Evolutionary conservation across 37 sponge, comb jelly and placozoan species (phyloP).

Genomic region (Corticium candelabrum): DNA sequence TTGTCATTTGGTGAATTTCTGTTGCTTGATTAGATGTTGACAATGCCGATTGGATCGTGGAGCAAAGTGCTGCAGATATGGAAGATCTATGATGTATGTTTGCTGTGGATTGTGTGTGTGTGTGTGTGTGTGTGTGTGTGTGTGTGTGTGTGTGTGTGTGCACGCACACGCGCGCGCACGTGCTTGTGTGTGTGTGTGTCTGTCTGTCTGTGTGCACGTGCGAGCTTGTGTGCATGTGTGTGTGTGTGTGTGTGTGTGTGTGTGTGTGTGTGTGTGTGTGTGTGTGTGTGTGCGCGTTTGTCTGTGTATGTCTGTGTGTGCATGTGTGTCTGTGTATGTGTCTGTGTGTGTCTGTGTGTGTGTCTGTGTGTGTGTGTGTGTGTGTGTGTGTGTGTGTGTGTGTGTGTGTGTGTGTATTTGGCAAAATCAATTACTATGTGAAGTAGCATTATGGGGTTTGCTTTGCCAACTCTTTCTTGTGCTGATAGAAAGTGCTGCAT

Average conservation of each 20-base stretch:
- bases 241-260: constrained; percentile 5
- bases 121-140: constrained; percentile 5
- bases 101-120: too few relatives aligned
- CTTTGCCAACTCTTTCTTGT: too few relatives aligned
- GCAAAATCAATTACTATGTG: too few relatives aligned
- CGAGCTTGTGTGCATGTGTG: not conserved
- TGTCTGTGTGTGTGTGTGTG: constrained; percentile 1
- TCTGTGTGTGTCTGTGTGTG: not conserved
- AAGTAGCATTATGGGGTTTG: too few relatives aligned
- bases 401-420: too few relatives aligned
- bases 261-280: constrained; percentile 5
- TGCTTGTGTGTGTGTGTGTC: not conserved
- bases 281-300: constrained; percentile 5
- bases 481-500: too few relatives aligned
- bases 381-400: constrained; percentile 5
- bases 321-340: not conserved
- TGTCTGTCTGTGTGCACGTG: not conserved
- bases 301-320: not conserved
- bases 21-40: too few relatives aligned
- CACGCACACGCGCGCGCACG: not conserved
- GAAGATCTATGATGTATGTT: not conserved
- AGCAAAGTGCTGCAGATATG: not conserved
- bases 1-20: too few relatives aligned
- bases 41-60: too few relatives aligned
- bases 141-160: constrained; percentile 5